Base-by-base conservation (phyloP, 2,113 vertebrate genomes). In the Pteronura brasiliensis region DNA sequence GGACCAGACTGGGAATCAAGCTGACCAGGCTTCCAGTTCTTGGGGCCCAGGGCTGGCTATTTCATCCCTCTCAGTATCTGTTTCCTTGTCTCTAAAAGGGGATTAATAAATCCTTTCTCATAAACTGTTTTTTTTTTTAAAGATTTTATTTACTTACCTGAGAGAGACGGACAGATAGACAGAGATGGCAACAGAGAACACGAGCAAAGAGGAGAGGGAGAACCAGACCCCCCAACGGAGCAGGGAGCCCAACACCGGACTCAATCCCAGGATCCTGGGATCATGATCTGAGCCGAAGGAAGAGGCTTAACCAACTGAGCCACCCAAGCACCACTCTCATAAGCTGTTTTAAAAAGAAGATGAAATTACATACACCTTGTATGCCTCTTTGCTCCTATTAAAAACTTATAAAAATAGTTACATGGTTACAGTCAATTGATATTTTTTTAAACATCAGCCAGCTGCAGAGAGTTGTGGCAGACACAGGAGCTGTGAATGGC, bases 351-450 rank as follows among this genome's bases (percentile, higher is more conserved):
- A 63, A 79, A 13, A 71, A 42, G 65, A 55, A 76, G 86, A 71
- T 47, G 39, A 95, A 87, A 87, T 83, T 13, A 82, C 3, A 20
- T 21, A 11, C 20, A 15, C 6, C 6, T 52, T 4, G 6, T 11
- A 1, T 52, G 61, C 47, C 18, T 55, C 74, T 71, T 61, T 79
- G 36, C 39, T 87, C 49, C n/a, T 65, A 65, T 23, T 5, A 34
- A 49, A 79, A 79, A 79, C 59, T 82, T 77, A 82, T 1, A 36
- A 57, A 67, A 65, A 74, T 21, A 31, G 23, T 74, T n/a, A 34
- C 29, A 55, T 3, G 20, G 5, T 10, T 55, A 44, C 1, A 0
- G 42, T 55, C 20, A 34, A 9, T 82, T 3, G 0, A 15, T 20
- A 44, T 14, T 69, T 61, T 49, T 36, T 36, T 29, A 29, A 47